phyloP scores from a whole-genome alignment of 2,888 invertebrate species.

The Coleophora deauratella region DNA sequence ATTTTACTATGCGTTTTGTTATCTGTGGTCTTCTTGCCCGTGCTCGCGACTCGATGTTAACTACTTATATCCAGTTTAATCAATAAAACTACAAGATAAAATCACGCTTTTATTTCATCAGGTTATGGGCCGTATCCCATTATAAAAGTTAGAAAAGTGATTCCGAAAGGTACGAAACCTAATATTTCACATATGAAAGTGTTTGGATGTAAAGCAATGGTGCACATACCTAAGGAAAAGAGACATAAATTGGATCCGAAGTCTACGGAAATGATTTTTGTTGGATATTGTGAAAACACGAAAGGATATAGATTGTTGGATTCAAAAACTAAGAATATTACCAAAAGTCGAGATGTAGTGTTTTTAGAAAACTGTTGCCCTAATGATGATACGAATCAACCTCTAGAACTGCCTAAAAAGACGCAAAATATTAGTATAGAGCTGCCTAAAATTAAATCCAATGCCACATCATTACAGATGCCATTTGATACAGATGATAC shows the following conservation, averaged over 20 bases:
- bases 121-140: too few relatives aligned
- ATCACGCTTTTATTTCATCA: too few relatives aligned
- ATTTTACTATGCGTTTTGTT: too few relatives aligned
- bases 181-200: conserved; percentile 5
- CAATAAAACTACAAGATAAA: too few relatives aligned
- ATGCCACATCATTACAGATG: conserved; percentile 6
- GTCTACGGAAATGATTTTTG: conserved; percentile 3
- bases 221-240: conserved; percentile 6
- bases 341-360: conserved; percentile 7
- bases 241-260: conserved; percentile 6
- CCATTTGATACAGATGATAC: not conserved
- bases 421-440: not conserved
- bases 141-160: too few relatives aligned
- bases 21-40: too few relatives aligned
- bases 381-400: not conserved
- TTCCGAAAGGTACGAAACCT: conserved; percentile 6
- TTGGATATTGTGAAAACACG: conserved; percentile 7
- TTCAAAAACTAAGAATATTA: not conserved
- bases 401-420: conserved; percentile 1
- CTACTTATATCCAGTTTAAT: too few relatives aligned
- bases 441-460: conserved; percentile 1
- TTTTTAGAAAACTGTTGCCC: conserved; percentile 3
- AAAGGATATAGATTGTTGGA: conserved; percentile 6
- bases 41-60: too few relatives aligned
- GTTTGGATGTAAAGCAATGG: conserved; percentile 6